Base-by-base conservation (phyloP, 2,888 invertebrate genomes). In the Lingula anatina region DNA sequence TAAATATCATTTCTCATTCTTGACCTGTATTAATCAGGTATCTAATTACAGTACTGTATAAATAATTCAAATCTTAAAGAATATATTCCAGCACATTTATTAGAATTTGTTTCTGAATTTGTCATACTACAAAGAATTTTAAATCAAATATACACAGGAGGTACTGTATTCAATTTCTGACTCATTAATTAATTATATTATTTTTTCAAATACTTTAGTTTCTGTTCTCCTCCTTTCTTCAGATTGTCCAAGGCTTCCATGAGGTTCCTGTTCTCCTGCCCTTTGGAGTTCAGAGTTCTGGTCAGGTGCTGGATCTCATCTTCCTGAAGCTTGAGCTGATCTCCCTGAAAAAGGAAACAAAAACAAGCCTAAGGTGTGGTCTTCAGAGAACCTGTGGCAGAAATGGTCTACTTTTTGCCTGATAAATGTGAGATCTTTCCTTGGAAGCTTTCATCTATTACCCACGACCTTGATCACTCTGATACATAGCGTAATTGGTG, bases 271-370 rank as follows among this genome's bases (percentile, higher is more conserved):
- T 64, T 66, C 45, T 68, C 60, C 31, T 62, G 58, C 50, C 67
- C 62, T 37, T 70, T 55, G 4, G 63, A 47, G 41, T 64, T 64
- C 9, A 71, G 45, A 0, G 66, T 62, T 31, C 64, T 54, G 37
- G 60, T 61, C 28, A 73, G 54, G 45, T 65, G 62, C 38, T 62
- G 61, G 21, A 73, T 66, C 50, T 65, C 62, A 25, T 66, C 61
- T 48, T 75, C 74, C 25, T 71, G 62, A 26, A 70, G 63, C 39
- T 61, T 57, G 39, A 85, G 76, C 63, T 84, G 83, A 64, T 83
- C 83, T 23, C 49, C 51, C 73, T 73, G 54, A 12, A 41, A n/a
- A n/a, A n/a, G n/a, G n/a, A n/a, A n/a, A n/a, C n/a, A n/a, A n/a
- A n/a, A 15, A 26, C 7, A 15, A 9, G 15, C 15, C n/a, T n/a